These are phyloP conservation scores for Latheticus oryzae DNA, from an alignment of 2,888 invertebrate genomes.

Conservation along the genomic window DNA sequence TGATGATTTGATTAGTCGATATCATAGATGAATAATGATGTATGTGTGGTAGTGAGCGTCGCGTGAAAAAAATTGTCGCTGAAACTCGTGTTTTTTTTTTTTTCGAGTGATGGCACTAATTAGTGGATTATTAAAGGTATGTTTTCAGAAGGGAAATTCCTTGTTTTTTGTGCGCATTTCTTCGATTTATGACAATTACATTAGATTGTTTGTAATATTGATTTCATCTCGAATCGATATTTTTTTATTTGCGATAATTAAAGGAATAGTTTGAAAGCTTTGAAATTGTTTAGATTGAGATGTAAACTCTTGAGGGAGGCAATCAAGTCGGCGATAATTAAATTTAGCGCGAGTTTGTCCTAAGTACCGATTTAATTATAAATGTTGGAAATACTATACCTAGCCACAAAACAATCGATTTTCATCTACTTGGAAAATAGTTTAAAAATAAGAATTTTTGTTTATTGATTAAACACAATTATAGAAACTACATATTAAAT, in stretches of 20 bases:
- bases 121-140: too few relatives aligned
- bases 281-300: background rate
- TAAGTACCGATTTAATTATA: slow-evolving; percentile 17
- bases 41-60: slow-evolving; percentile 26
- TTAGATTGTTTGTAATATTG: slow-evolving; percentile 32
- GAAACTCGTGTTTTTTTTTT: slow-evolving; percentile 1
- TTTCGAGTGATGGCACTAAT: slow-evolving; percentile 10
- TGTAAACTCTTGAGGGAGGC: background rate
- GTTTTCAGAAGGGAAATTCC: slow-evolving; percentile 2
- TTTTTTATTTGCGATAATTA: too few relatives aligned
- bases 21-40: slow-evolving; percentile 28
- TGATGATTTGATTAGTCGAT: slow-evolving; percentile 34
- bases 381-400: background rate
- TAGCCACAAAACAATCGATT: background rate
- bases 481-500: slow-evolving; percentile 17
- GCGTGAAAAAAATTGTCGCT: slow-evolving; percentile 8
- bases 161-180: slow-evolving; percentile 22
- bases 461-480: slow-evolving; percentile 15
- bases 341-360: slow-evolving; percentile 17
- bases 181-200: slow-evolving; percentile 31
- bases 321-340: slow-evolving; percentile 14
- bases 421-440: too few relatives aligned
- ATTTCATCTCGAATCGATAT: slow-evolving; percentile 39
- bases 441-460: too few relatives aligned
- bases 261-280: background rate